Evolutionary conservation across 2,113 vertebrate species (phyloP).

Genomic region (Poeciliopsis occidentalis): DNA sequence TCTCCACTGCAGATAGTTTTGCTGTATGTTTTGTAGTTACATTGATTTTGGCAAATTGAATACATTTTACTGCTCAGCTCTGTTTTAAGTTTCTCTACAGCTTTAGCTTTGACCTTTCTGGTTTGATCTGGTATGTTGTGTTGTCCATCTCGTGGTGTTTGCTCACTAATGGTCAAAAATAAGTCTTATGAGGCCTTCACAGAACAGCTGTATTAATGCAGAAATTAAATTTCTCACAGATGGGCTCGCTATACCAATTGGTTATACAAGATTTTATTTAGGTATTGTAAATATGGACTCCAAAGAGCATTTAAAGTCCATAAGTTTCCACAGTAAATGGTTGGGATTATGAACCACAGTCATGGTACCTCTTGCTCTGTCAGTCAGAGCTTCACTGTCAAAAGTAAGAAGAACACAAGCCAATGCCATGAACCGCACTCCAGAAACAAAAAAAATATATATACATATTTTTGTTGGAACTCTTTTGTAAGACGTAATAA

Average conservation of each 20-base stretch:
- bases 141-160: too few relatives aligned
- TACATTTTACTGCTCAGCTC: too few relatives aligned
- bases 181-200: too few relatives aligned
- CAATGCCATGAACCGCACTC: constrained; percentile 40
- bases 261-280: not conserved
- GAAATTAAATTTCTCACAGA: not conserved
- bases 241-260: not conserved
- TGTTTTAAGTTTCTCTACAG: too few relatives aligned
- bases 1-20: too few relatives aligned
- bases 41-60: too few relatives aligned
- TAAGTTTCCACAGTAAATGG: not conserved
- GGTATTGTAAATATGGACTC: not conserved
- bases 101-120: too few relatives aligned
- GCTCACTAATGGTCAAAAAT: too few relatives aligned
- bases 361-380: constrained; percentile 5
- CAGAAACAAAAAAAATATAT: constrained; percentile 48
- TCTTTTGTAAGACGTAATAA: constrained; percentile 73
- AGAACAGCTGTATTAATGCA: not conserved
- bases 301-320: not conserved
- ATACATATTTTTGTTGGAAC: constrained; percentile 32
- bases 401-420: constrained; percentile 61
- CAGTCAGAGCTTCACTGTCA: constrained; percentile 26
- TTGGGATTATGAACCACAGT: constrained; percentile 23
- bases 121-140: too few relatives aligned
- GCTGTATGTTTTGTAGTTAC: too few relatives aligned